Evolutionary conservation across 2,888 invertebrate genomes (phyloP).

Genomic region (Polyploca ridens): DNA sequence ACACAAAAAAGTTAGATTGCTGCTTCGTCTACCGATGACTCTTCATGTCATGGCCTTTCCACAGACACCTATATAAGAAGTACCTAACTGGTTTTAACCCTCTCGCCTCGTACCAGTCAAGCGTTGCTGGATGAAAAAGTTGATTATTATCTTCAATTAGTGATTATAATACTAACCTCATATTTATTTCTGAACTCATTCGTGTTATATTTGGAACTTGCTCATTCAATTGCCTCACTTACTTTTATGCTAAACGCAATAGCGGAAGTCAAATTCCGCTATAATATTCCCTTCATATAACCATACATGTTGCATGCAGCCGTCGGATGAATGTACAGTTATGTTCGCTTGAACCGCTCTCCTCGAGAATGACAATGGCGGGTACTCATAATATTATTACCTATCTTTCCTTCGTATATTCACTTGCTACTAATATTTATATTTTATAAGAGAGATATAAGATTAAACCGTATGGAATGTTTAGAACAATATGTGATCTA

Average conservation of each 20-base stretch:
- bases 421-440: neutral
- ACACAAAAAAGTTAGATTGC: neutral
- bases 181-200: neutral
- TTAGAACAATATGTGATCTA: neutral
- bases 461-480: neutral
- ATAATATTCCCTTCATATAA: constrained; percentile 23
- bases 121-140: neutral
- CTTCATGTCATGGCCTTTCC: neutral
- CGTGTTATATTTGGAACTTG: neutral
- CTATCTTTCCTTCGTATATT: neutral
- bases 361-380: constrained; percentile 26
- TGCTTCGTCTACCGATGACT: neutral
- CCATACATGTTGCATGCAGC: constrained; percentile 21
- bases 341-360: constrained; percentile 33
- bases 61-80: neutral
- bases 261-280: constrained; percentile 34
- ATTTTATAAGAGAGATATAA: too few relatives aligned
- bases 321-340: constrained; percentile 32
- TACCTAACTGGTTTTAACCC: neutral
- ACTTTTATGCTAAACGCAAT: constrained; percentile 20
- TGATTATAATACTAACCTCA: neutral
- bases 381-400: constrained; percentile 8
- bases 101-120: neutral
- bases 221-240: neutral
- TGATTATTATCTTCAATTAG: neutral